Evolutionary conservation across 2,113 vertebrate species (phyloP), one percentile per base, ranked within the genome.

Genomic region (Phylloscopus trochiloides): DNA sequence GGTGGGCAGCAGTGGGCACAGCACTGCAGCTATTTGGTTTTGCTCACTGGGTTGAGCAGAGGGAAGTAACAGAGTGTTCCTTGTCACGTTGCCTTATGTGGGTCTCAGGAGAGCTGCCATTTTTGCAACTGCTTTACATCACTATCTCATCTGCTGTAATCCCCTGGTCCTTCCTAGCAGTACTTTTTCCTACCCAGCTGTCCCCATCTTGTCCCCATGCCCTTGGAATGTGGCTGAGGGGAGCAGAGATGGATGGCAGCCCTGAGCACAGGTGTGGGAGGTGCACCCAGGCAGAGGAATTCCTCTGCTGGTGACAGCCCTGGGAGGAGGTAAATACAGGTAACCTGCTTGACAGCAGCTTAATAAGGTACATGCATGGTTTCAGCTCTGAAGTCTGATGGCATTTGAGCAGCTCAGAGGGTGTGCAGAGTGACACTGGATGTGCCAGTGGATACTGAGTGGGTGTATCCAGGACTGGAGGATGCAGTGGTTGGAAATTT

Each of bases 1-100:
- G 34, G 20, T 92, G 70, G 31, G 32, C 55, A 66, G 55, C 21
- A 87, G 51, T 20, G 32, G 70, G 21, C 51, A 42, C 19, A 43
- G 36, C n/a, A 20, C 20, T 68, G n/a, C 15, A 58, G 38, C 12
- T 45, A 1, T 54, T 45, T 70, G 20, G 0, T 84, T 72, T 70
- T 84, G 22, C 4, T 57, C 9, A 2, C 8, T 20, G 40, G 5
- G 12, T 26, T 73, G 73, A 77, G 40, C 26, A 57, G 51, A 66
- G 14, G 1, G 2, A 36, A 43, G 21, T 12, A 38, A 29, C 7
- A 24, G 6, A 25, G 4, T 0, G 2, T 36, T 91, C 48, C 21
- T 50, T 2, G n/a, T 50, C 67, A 28, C 0, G 0, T 31, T 51
- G 25, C 21, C 28, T 61, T 3, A 22, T 38, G 45, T 22, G 24